These are phyloP conservation scores for Apodemia zela DNA, from an alignment of 2,888 invertebrate genomes.

Conservation along the genomic window DNA sequence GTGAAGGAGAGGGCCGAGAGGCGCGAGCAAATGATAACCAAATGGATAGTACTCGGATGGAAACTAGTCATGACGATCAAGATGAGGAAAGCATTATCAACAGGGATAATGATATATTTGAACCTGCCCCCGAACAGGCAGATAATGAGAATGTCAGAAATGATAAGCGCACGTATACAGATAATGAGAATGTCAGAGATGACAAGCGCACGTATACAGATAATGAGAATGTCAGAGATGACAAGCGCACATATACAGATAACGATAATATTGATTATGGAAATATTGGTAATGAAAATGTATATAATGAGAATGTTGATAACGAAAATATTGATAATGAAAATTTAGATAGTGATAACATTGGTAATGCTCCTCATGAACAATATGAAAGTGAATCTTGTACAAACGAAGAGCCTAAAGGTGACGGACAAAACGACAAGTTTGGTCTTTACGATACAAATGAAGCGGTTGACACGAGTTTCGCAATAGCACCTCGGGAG, in stretches of 20 bases:
- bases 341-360: neutral
- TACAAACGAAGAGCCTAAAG: conserved; percentile 19
- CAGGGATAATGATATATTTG: conserved; percentile 18
- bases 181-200: too few relatives aligned
- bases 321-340: conserved; percentile 2
- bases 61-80: conserved; percentile 20
- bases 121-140: conserved; percentile 25
- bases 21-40: conserved; percentile 4
- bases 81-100: conserved; percentile 1
- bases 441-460: conserved; percentile 51
- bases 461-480: conserved; percentile 56
- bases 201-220: neutral
- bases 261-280: neutral
- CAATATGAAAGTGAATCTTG: conserved; percentile 26
- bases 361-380: conserved; percentile 22
- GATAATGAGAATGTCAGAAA: conserved; percentile 21
- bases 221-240: too few relatives aligned
- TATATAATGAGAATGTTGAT: conserved; percentile 12
- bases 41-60: neutral
- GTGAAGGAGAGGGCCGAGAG: neutral
- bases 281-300: conserved; percentile 6
- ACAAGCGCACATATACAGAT: neutral
- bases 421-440: conserved; percentile 7
- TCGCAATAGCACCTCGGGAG: conserved; percentile 35
- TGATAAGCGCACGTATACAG: neutral